Conservation (phyloP, 1,140 invertebrate genomes). For the Pantala flavescens region DNA sequence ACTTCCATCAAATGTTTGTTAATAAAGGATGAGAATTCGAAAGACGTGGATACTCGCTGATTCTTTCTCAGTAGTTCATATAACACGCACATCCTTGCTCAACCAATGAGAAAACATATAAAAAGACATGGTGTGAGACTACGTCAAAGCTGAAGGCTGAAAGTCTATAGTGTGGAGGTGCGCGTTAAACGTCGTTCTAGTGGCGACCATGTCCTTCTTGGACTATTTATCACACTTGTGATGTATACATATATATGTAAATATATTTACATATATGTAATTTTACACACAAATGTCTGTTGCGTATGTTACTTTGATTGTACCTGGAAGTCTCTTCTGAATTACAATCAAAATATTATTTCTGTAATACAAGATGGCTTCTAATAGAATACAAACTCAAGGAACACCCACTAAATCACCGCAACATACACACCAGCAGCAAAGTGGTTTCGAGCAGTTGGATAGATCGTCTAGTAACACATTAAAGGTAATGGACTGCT, state of each 20-base stretch:
- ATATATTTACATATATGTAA: neutral
- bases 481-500: conserved; percentile 11
- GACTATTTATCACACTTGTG: neutral
- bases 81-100: too few relatives aligned
- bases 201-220: neutral
- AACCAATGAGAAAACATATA: too few relatives aligned
- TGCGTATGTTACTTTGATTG: too few relatives aligned
- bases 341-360: neutral
- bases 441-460: conserved; percentile 34
- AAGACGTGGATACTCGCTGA: too few relatives aligned
- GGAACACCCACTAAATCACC: conserved; percentile 21
- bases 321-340: neutral
- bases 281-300: neutral
- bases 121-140: neutral
- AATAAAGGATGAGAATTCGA: too few relatives aligned
- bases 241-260: neutral
- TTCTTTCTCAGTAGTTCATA: too few relatives aligned
- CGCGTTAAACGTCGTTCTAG: neutral
- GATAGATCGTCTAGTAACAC: conserved; percentile 15
- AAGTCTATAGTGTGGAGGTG: neutral
- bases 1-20: too few relatives aligned
- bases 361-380: conserved; percentile 18
- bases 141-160: neutral
- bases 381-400: conserved; percentile 16
- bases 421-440: conserved; percentile 27